Conservation (phyloP, 2,888 invertebrate genomes). For the Heliconius sara region DNA sequence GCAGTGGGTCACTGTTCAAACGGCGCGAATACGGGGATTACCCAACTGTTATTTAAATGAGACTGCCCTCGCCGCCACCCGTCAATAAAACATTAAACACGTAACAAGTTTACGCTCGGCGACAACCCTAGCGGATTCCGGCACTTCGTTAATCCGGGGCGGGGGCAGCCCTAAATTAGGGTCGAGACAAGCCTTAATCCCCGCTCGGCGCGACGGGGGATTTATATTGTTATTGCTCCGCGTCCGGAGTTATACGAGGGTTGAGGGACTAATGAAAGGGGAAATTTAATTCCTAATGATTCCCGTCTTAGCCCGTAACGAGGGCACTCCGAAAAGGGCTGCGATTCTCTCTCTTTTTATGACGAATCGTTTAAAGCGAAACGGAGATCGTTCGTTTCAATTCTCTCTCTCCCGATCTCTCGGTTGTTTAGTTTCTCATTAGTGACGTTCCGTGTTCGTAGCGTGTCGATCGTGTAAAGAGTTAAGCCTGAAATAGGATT, state of each 20-base stretch:
- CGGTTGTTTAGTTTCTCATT: constrained; percentile 61
- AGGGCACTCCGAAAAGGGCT: constrained; percentile 83
- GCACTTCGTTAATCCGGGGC: constrained; percentile 84
- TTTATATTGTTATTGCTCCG: constrained; percentile 85
- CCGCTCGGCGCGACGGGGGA: constrained; percentile 84
- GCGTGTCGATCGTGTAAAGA: constrained; percentile 68
- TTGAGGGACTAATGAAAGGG: constrained; percentile 85
- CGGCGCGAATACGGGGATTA: constrained; percentile 54
- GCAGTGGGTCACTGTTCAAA: constrained; percentile 51
- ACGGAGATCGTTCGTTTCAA: constrained; percentile 73
- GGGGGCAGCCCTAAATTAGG: constrained; percentile 84
- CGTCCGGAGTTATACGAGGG: constrained; percentile 85
- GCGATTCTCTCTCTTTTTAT: constrained; percentile 78
- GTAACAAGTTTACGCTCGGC: constrained; percentile 83
- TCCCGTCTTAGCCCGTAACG: constrained; percentile 84
- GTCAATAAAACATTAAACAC: constrained; percentile 84
- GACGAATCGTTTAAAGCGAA: constrained; percentile 74
- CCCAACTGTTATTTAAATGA: constrained; percentile 78
- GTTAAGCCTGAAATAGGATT: constrained; percentile 79
- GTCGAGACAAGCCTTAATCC: constrained; percentile 85
- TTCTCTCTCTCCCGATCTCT: constrained; percentile 51
- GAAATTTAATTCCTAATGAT: constrained; percentile 85
- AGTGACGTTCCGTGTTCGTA: constrained; percentile 58
- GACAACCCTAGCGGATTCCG: constrained; percentile 84
- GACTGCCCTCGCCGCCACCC: constrained; percentile 79